Percentiles rank a stretch among this genome's conserved stretches.
phyloP scores from a whole-genome alignment of 2,797 vertebrate genomes.

The Dendrocincla tyrannina region DNA sequence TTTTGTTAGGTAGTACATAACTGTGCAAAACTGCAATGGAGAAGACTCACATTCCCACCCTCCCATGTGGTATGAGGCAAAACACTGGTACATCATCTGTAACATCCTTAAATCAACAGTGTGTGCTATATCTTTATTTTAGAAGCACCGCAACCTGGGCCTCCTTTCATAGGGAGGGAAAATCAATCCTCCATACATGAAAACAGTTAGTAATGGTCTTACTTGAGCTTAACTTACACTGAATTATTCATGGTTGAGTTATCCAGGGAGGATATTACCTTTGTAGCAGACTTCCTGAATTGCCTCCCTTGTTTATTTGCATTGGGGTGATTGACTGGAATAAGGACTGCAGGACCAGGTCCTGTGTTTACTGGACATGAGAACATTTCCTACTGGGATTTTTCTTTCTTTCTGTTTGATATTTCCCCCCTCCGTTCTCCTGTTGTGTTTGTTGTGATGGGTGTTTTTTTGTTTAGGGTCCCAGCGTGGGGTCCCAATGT shows the following conservation, averaged over 20 bases:
- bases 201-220: constrained; percentile 43
- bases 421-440: neutral
- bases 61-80: neutral
- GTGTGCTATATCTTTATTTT: neutral
- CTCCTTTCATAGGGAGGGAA: neutral
- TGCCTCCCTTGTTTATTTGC: neutral
- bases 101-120: neutral
- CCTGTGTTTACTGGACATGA: neutral
- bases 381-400: neutral
- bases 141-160: neutral
- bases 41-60: neutral
- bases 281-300: neutral
- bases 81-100: neutral
- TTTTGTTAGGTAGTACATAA: neutral
- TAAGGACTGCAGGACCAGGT: neutral
- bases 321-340: neutral
- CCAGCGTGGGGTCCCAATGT: neutral
- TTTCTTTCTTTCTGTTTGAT: neutral
- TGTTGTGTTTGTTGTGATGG: neutral
- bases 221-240: neutral
- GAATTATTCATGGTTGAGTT: constrained; percentile 40
- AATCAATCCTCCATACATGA: constrained; percentile 28
- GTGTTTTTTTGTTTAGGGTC: neutral
- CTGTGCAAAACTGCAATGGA: neutral
- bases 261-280: neutral